Percentiles rank a stretch among this genome's conserved stretches.
These are phyloP conservation scores for Galeruca laticollis DNA, from an alignment of 2,888 invertebrate genomes.

Conservation along the genomic window DNA sequence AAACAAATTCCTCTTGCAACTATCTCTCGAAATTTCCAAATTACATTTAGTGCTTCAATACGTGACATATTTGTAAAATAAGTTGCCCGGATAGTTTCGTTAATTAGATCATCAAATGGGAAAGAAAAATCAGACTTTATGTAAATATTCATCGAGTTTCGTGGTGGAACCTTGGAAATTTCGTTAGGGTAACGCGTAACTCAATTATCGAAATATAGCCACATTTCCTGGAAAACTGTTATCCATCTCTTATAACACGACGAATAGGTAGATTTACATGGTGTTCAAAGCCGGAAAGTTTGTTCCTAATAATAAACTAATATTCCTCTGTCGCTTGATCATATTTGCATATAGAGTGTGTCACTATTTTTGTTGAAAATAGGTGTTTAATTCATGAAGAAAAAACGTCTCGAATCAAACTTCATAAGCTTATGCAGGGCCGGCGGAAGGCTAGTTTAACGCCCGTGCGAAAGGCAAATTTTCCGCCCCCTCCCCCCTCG, in stretches of 20 bases:
- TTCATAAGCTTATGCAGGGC: no score
- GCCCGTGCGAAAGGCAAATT: no score
- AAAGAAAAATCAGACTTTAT: constrained; percentile 7
- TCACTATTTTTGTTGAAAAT: no score
- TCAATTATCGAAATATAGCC: constrained; percentile 24
- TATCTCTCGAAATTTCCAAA: neutral
- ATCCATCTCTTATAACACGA: neutral
- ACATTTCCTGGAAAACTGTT: constrained; percentile 13
- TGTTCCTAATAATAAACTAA: constrained; percentile 14
- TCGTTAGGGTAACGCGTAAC: neutral
- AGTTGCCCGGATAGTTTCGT: neutral
- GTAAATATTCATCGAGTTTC: constrained; percentile 13
- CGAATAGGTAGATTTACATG: constrained; percentile 1
- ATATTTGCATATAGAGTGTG: no score
- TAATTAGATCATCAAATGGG: neutral
- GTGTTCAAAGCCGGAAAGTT: constrained; percentile 16
- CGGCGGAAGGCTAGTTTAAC: no score
- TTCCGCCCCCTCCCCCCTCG: no score
- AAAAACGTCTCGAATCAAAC: no score
- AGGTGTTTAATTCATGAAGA: no score
- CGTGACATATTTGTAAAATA: neutral
- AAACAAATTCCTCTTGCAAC: no score
- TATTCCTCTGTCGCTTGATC: neutral
- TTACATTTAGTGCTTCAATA: neutral
- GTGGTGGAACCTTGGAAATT: constrained; percentile 1